Evolutionary conservation across 2,888 invertebrate genomes (phyloP).

Genomic region (Uropetala carovei): DNA sequence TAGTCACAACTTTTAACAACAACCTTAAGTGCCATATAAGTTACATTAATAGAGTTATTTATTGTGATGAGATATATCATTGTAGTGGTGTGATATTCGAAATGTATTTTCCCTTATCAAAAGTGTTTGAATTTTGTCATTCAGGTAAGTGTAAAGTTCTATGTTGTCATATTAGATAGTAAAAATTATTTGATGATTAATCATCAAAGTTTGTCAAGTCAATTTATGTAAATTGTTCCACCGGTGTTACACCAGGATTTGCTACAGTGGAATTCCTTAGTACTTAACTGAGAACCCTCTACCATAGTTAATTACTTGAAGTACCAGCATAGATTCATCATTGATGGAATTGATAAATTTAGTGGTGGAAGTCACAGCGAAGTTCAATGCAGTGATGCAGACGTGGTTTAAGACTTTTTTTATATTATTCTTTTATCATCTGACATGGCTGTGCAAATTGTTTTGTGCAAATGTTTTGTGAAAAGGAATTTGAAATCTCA

Average conservation of each 20-base stretch:
- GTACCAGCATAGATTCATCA: constrained; percentile 11
- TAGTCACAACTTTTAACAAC: constrained; percentile 49
- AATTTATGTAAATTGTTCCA: constrained; percentile 35
- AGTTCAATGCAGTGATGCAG: constrained; percentile 17
- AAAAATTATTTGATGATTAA: constrained; percentile 50
- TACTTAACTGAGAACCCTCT: constrained; percentile 35
- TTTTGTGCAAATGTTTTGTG: constrained; percentile 39
- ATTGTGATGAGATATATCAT: constrained; percentile 62
- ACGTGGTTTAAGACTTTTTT: not conserved
- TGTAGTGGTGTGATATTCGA: constrained; percentile 57
- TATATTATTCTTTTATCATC: constrained; percentile 47
- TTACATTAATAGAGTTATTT: constrained; percentile 63
- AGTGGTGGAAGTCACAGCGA: constrained; percentile 44
- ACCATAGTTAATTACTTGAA: constrained; percentile 28
- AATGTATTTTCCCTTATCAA: constrained; percentile 57
- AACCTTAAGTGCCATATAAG: constrained; percentile 63
- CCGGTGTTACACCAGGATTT: constrained; percentile 29
- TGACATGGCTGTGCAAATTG: constrained; percentile 60
- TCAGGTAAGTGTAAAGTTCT: constrained; percentile 61
- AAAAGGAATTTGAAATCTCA: not conserved
- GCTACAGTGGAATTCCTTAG: constrained; percentile 58
- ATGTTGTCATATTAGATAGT: constrained; percentile 52
- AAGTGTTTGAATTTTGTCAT: constrained; percentile 61
- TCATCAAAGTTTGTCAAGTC: constrained; percentile 49
- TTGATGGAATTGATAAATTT: constrained; percentile 1